A percentile compares a stretch with the other conserved stretches of the same genome.
These are phyloP conservation scores for Drosophila trapezifrons DNA, from an alignment of 1,140 invertebrate genomes.

Conservation along the genomic window DNA sequence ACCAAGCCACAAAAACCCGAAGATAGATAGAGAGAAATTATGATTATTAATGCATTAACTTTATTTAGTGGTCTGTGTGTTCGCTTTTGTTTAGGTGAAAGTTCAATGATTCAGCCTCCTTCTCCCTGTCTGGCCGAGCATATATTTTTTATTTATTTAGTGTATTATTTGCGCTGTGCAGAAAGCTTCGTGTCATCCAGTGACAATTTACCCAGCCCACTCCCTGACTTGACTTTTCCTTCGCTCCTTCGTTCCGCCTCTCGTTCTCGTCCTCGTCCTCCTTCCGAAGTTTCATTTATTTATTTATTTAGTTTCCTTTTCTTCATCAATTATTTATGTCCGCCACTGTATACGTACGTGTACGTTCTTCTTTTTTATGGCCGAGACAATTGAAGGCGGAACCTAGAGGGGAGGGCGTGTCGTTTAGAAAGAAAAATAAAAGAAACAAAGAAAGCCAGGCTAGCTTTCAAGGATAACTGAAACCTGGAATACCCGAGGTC, in stretches of 20 bases:
- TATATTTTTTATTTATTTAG: conserved; percentile 40
- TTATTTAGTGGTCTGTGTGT: conserved; percentile 40
- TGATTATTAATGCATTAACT: conserved; percentile 73
- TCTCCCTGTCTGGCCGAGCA: conserved; percentile 4
- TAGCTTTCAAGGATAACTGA: no score
- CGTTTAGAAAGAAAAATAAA: not conserved
- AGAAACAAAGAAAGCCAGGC: not conserved
- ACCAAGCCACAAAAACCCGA: conserved; percentile 42
- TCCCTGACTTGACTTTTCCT: conserved; percentile 21
- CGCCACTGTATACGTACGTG: conserved; percentile 50
- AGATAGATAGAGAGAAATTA: conserved; percentile 56
- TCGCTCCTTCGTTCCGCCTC: conserved; percentile 24
- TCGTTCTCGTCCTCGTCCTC: not conserved
- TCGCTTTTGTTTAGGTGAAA: conserved; percentile 42
- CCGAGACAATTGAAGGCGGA: conserved; percentile 54
- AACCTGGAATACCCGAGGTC: not conserved
- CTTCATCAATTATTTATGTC: conserved; percentile 71
- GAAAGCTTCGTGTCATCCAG: conserved; percentile 80
- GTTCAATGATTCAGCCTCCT: conserved; percentile 34
- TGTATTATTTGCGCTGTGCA: conserved; percentile 50
- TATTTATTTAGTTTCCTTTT: conserved; percentile 77
- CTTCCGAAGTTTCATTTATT: conserved; percentile 60
- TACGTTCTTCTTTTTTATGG: conserved; percentile 52
- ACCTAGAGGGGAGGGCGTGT: conserved; percentile 1
- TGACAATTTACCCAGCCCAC: conserved; percentile 65